Evolutionary conservation across 2,797 vertebrate genomes (phyloP).

Genomic region (Malurus splendens): DNA sequence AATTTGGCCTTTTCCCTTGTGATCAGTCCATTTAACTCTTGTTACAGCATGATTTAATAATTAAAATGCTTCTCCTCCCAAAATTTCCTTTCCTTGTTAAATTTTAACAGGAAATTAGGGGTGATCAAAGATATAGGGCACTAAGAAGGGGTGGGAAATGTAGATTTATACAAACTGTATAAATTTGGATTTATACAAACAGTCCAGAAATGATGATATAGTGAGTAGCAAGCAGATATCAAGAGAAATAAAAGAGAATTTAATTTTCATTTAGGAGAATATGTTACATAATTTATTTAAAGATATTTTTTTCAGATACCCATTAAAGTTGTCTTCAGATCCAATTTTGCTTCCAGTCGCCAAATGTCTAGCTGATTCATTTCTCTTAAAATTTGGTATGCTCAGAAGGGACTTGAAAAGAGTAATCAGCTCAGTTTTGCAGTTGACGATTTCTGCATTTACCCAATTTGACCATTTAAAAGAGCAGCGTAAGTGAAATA

Average conservation of each 20-base stretch:
- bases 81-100: background rate
- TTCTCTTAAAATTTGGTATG: background rate
- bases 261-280: background rate
- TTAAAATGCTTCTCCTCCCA: background rate
- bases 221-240: background rate
- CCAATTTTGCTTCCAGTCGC: background rate
- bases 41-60: background rate
- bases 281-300: background rate
- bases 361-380: background rate
- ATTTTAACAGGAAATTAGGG: background rate
- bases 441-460: background rate
- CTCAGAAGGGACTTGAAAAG: background rate
- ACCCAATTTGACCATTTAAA: background rate
- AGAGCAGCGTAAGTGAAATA: background rate
- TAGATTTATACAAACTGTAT: background rate
- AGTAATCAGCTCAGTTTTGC: slow-evolving; percentile 16
- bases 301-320: background rate
- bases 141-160: background rate
- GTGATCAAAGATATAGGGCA: background rate
- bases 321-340: background rate
- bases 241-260: background rate
- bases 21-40: background rate
- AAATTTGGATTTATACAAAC: background rate
- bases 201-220: background rate
- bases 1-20: background rate